A percentile compares a stretch with the other conserved stretches of the same genome.
phyloP scores from a whole-genome alignment of 1,140 invertebrate genomes.

The Pentalonia nigronervosa region DNA sequence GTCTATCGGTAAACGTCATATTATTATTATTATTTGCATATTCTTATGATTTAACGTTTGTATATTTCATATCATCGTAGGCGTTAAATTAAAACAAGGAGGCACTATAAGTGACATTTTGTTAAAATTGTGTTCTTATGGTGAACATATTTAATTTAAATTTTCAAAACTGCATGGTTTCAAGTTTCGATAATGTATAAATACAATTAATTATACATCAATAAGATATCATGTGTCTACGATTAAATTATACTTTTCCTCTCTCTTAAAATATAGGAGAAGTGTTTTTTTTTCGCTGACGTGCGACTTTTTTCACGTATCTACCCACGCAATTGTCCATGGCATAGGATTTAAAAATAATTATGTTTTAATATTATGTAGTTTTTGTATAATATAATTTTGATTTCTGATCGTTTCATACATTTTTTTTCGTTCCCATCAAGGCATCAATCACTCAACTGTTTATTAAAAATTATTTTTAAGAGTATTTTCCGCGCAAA shows the following conservation, averaged over 20 bases:
- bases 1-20: background rate
- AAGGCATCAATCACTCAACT: background rate
- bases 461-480: background rate
- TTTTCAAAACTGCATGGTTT: background rate
- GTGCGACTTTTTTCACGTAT: background rate
- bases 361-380: background rate
- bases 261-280: background rate
- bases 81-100: background rate
- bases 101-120: background rate
- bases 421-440: background rate
- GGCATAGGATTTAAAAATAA: background rate
- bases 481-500: background rate
- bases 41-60: background rate
- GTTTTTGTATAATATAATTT: background rate
- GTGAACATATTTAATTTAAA: background rate
- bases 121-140: background rate
- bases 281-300: background rate
- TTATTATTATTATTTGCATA: background rate
- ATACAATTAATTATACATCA: background rate
- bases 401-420: background rate
- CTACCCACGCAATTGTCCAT: background rate
- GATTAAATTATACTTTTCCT: background rate
- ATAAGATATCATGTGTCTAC: background rate
- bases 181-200: background rate
- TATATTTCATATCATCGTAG: background rate